A percentile compares a stretch with the other conserved stretches of the same genome.
phyloP scores from a whole-genome alignment of 2,888 invertebrate species.

The Acanthosepion pharaonis region DNA sequence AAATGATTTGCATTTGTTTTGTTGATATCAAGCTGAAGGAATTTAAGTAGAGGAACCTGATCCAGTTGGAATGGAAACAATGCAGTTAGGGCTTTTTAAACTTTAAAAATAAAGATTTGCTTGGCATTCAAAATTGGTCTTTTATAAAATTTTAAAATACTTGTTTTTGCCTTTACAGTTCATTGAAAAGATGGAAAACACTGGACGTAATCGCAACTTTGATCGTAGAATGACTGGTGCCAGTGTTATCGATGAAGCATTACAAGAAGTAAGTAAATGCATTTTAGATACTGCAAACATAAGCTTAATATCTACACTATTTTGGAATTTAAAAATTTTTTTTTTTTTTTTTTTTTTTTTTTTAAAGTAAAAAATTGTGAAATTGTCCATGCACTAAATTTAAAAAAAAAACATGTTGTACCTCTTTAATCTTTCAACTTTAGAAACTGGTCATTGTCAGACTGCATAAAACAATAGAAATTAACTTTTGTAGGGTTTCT shows the following conservation, averaged over 20 bases:
- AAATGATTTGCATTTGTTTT: no score
- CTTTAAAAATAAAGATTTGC: no score
- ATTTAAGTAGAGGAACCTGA: no score
- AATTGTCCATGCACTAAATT: no score
- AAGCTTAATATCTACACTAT: background rate
- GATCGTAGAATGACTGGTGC: slow-evolving; percentile 85
- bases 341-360: background rate
- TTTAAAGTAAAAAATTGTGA: background rate
- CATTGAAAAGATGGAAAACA: slow-evolving; percentile 63
- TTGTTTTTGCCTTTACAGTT: slow-evolving; percentile 56
- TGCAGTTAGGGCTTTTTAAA: no score
- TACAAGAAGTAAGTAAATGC: slow-evolving; percentile 82
- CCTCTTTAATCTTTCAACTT: no score
- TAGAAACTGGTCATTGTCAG: no score
- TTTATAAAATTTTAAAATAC: background rate
- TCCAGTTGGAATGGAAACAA: no score
- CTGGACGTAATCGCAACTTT: slow-evolving; percentile 65
- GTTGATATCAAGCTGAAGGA: no score
- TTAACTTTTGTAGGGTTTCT: no score
- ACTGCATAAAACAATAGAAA: no score
- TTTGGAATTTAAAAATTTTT: background rate
- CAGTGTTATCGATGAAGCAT: slow-evolving; percentile 87
- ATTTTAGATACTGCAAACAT: background rate
- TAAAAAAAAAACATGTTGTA: no score
- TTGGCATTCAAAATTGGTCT: background rate